Evolutionary conservation across 2,797 vertebrate genomes (phyloP), one percentile per base, ranked within the genome.

Genomic region (Falco peregrinus): DNA sequence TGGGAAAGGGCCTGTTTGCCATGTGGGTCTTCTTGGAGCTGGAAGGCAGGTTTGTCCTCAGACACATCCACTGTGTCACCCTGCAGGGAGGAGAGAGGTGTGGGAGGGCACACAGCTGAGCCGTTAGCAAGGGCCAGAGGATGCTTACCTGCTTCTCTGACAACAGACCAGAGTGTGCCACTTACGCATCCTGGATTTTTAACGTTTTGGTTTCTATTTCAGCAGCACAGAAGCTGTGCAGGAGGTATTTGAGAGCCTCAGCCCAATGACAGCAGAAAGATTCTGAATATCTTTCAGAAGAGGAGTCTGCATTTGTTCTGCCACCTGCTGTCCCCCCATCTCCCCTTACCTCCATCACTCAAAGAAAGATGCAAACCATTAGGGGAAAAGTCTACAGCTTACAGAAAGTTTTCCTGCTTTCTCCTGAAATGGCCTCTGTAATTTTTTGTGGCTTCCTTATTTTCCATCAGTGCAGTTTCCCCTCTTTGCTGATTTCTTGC

Each of bases 401-500:
- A 31, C 31, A 75, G 63, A 76, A 87, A 5, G 14, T 3, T 43
- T 26, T 70, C 73, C 61, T 80, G 26, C 37, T 92, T 87, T 92
- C 69, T 74, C 73, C 78, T 73, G 22, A 95, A 91, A 90, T 81
- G 73, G 69, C 56, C 70, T 87, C 65, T 28, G 7, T 37, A 16
- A 33, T 50, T 61, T 83, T 84, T 77, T 53, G 13, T 60, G 78
- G 29, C 35, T 87, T 95, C 47, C 63, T 87, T 89, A 45, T 95
- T 96, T 92, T 56, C 67, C 87, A n/a, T 68, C 63, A 77, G 33
- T 75, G 26, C 67, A 71, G 65, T 71, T 84, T 71, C 48, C 41
- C 25, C 80, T 87, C 90, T 76, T 69, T 82, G 37, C 69, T 77
- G 93, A 90, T 92, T 92, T 96, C 91, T 91, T 96, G 87, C 90